A percentile compares a stretch with the other conserved stretches of the same genome.
These are phyloP conservation scores for Acrocephalus kingi DNA, from an alignment of 2,113 vertebrate genomes.

Conservation along the genomic window DNA sequence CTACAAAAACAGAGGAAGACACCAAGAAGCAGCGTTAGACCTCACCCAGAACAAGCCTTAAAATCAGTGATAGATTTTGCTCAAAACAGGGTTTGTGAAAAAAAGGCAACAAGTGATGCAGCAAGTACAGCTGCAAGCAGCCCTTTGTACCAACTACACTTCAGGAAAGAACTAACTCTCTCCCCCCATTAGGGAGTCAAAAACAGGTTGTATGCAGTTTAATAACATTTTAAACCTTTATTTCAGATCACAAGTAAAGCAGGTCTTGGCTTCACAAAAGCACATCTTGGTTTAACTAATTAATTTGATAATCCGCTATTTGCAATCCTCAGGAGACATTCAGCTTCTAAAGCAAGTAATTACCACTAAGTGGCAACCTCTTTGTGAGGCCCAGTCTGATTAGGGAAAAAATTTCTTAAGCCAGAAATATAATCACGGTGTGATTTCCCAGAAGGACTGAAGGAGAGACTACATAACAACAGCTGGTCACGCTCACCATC, in stretches of 20 bases:
- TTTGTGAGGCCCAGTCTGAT: slow-evolving; percentile 53
- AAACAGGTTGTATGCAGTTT: not conserved
- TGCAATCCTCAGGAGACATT: slow-evolving; percentile 42
- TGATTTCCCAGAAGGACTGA: slow-evolving; percentile 55
- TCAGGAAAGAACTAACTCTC: not conserved
- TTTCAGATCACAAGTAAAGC: slow-evolving; percentile 36
- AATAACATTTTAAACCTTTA: slow-evolving; percentile 12
- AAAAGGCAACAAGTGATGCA: not conserved
- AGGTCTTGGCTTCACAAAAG: slow-evolving; percentile 37
- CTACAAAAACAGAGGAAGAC: not conserved
- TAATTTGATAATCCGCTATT: slow-evolving; percentile 67
- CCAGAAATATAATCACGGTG: slow-evolving; percentile 46
- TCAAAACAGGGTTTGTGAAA: not conserved
- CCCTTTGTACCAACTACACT: not conserved
- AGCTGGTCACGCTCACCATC: slow-evolving; percentile 20
- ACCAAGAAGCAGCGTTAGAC: not conserved
- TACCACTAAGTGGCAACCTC: slow-evolving; percentile 60
- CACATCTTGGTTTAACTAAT: slow-evolving; percentile 65
- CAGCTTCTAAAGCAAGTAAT: slow-evolving; percentile 57
- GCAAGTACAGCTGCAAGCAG: not conserved
- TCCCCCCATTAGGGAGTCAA: not conserved
- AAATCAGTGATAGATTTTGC: not conserved
- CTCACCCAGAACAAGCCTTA: not conserved
- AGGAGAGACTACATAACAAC: slow-evolving; percentile 23
- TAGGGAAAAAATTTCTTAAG: slow-evolving; percentile 45